These are phyloP conservation scores for Trematocara stigmaticum DNA, from an alignment of 2,113 vertebrate species.

Conservation along the genomic window DNA sequence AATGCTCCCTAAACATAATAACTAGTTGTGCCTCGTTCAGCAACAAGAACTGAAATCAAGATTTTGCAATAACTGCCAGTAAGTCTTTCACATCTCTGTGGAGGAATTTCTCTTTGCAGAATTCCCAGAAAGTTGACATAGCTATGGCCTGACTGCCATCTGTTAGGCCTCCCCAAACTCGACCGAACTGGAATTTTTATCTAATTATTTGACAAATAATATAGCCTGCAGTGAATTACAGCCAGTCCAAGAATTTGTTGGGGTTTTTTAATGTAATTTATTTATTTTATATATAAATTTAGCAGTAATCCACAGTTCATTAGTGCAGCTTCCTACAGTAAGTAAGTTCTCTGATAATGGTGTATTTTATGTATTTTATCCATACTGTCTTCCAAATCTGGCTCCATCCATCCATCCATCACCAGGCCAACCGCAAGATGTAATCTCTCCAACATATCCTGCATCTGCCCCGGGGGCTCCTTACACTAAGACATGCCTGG, in stretches of 20 bases:
- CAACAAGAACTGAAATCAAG: background rate
- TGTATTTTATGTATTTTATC: background rate
- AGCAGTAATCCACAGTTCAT: background rate
- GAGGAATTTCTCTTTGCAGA: background rate
- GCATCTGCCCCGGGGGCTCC: background rate
- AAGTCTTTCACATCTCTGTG: background rate
- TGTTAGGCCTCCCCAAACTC: background rate
- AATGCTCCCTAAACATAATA: background rate
- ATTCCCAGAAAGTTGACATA: background rate
- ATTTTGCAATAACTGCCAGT: background rate
- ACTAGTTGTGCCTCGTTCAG: background rate
- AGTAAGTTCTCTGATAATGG: background rate
- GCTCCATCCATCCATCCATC: background rate
- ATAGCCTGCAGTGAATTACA: background rate
- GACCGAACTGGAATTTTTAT: background rate
- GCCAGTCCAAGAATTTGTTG: background rate
- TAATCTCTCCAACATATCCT: background rate
- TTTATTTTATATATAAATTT: background rate
- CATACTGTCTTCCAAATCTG: background rate
- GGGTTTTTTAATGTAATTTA: accelerated
- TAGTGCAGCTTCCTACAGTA: background rate
- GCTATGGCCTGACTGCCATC: background rate
- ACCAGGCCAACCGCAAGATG: background rate
- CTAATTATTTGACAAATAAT: background rate
- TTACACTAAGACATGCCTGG: background rate